Percentiles rank a stretch among this genome's conserved stretches.
These are phyloP conservation scores for Meteorus sp. DNA, from an alignment of 1,140 invertebrate genomes.

Conservation along the genomic window DNA sequence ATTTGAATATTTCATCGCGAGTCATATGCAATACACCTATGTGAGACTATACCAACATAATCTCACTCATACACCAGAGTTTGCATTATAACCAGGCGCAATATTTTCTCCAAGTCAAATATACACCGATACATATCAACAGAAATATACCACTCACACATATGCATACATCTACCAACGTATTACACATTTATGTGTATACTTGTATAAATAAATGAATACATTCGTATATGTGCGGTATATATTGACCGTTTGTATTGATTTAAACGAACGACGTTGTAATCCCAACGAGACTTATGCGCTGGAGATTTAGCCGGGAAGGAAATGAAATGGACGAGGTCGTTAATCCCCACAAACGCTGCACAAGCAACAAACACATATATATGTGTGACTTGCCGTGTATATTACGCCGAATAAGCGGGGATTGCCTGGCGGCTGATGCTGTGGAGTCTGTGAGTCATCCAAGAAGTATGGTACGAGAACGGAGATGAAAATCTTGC, in stretches of 20 bases:
- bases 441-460: too few species aligned
- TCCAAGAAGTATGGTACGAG: too few species aligned
- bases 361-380: too few species aligned
- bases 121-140: too few species aligned
- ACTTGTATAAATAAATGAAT: too few species aligned
- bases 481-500: too few species aligned
- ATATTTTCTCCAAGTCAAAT: neutral
- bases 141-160: too few species aligned
- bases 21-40: neutral
- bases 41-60: neutral
- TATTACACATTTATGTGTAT: too few species aligned
- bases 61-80: neutral
- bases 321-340: conserved; percentile 10
- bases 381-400: too few species aligned
- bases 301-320: neutral
- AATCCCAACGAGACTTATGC: neutral
- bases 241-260: neutral
- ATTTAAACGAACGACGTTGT: conserved; percentile 10
- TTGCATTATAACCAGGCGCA: neutral
- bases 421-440: too few species aligned
- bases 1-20: conserved; percentile 17
- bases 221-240: neutral
- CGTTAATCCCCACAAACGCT: neutral
- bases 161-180: too few species aligned
- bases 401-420: too few species aligned